A percentile compares a stretch with the other conserved stretches of the same genome.
phyloP scores from a whole-genome alignment of 1,140 invertebrate genomes.

The Bombus superbus region DNA sequence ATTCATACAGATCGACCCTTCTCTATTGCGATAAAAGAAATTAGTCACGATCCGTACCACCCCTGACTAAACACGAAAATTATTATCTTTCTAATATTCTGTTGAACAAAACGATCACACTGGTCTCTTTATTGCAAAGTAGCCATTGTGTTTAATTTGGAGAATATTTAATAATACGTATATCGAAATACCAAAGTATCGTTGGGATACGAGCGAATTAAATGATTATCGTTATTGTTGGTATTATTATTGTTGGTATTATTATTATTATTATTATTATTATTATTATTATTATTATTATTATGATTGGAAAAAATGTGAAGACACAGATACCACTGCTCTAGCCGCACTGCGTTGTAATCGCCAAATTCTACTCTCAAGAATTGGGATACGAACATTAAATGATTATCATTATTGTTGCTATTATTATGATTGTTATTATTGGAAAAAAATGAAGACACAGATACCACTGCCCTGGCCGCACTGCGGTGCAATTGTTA shows the following conservation, averaged over 20 bases:
- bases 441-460: constrained; percentile 12
- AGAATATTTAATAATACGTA: not conserved
- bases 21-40: not conserved
- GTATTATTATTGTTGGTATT: not conserved
- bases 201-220: not conserved
- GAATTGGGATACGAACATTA: not conserved
- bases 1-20: constrained; percentile 47
- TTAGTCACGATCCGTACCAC: not conserved
- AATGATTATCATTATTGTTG: constrained; percentile 9
- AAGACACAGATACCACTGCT: constrained; percentile 41
- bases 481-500: constrained; percentile 18
- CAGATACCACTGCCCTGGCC: constrained; percentile 35
- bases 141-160: not conserved
- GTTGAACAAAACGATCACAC: not conserved
- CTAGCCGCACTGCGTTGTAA: constrained; percentile 26
- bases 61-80: not conserved
- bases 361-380: constrained; percentile 21
- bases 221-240: not conserved
- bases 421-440: constrained; percentile 20
- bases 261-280: constrained; percentile 15
- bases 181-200: not conserved
- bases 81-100: not conserved
- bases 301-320: not conserved
- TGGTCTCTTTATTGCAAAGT: not conserved
- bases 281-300: constrained; percentile 24